These are phyloP conservation scores for Subacronicta megacephala DNA, from an alignment of 2,888 invertebrate genomes.

Conservation along the genomic window DNA sequence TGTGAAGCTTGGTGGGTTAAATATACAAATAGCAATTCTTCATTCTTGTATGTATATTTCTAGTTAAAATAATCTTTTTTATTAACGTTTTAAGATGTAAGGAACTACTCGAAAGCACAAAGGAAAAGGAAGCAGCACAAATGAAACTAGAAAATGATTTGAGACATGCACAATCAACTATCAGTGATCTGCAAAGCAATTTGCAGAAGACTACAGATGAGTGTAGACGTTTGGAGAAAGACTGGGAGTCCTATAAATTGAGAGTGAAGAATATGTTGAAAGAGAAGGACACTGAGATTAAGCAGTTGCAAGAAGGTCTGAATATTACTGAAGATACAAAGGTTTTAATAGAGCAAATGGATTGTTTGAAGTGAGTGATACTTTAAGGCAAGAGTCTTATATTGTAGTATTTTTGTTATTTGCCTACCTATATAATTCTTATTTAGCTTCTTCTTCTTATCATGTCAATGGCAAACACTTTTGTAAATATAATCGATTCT, in stretches of 20 bases:
- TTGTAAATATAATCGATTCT: too few species aligned
- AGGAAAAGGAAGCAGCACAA: conserved; percentile 60
- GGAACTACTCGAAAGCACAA: conserved; percentile 62
- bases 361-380: conserved; percentile 74
- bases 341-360: conserved; percentile 73
- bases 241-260: conserved; percentile 83
- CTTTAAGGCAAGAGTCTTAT: too few species aligned
- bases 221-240: conserved; percentile 76
- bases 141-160: conserved; percentile 77
- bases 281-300: conserved; percentile 80
- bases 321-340: conserved; percentile 75
- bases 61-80: conserved; percentile 19
- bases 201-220: conserved; percentile 73
- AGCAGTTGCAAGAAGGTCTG: conserved; percentile 71
- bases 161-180: conserved; percentile 75
- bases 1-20: too few species aligned
- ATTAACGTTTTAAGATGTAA: conserved; percentile 71
- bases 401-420: too few species aligned
- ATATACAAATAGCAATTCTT: too few species aligned
- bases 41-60: too few species aligned
- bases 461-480: too few species aligned
- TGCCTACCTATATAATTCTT: too few species aligned
- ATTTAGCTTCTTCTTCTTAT: too few species aligned
- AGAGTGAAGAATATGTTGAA: conserved; percentile 82
- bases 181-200: conserved; percentile 70